These are phyloP conservation scores for Empidonax alnorum DNA, from an alignment of 2,113 vertebrate genomes.

Conservation along the genomic window DNA sequence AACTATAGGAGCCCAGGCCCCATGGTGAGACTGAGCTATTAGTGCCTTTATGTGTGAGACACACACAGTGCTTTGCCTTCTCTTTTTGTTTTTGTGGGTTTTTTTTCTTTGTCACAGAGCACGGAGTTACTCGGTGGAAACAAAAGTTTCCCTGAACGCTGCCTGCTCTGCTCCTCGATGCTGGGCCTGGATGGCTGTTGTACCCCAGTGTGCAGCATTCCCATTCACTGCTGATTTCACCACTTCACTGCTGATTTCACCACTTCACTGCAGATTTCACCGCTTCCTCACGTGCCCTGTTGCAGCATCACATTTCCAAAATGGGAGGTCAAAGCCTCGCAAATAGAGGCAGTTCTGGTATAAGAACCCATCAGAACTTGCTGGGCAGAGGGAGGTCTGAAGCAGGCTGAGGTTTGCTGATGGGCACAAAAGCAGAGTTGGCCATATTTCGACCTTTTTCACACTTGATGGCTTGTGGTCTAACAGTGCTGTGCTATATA, in stretches of 20 bases:
- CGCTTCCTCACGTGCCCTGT: neutral
- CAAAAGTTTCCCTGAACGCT: neutral
- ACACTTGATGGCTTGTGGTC: neutral
- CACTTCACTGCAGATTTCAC: neutral
- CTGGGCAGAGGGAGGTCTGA: neutral
- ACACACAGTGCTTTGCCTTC: neutral
- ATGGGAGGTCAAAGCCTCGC: neutral
- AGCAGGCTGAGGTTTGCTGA: neutral
- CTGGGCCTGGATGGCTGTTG: fast-evolving
- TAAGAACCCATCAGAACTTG: neutral
- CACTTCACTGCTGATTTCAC: neutral
- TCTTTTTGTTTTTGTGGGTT: neutral
- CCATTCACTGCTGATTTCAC: neutral
- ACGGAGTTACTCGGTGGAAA: neutral
- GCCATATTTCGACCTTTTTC: neutral
- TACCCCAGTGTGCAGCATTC: neutral
- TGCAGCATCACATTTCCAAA: neutral
- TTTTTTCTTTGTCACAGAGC: neutral
- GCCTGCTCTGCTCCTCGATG: neutral
- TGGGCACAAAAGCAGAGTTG: neutral
- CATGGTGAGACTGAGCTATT: slow-evolving; percentile 48
- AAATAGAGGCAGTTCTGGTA: neutral
- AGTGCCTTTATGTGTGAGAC: slow-evolving; percentile 20
- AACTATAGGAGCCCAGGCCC: slow-evolving; percentile 40
- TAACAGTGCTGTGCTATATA: neutral